Conservation (phyloP, 2,113 vertebrate species). For the Elephantulus edwardii region DNA sequence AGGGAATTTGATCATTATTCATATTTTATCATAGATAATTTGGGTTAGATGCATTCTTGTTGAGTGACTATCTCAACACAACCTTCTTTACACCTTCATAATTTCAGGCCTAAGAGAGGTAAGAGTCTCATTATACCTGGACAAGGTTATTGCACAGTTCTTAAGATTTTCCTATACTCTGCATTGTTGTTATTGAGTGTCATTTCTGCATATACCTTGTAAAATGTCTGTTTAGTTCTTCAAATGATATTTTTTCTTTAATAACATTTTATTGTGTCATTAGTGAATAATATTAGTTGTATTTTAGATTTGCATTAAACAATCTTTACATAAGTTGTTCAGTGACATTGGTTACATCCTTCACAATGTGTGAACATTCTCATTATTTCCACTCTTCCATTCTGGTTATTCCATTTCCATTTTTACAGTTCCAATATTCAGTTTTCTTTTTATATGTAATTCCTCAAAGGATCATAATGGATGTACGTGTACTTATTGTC, state of each 20-base stretch:
- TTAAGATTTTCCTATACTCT: not conserved
- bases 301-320: too few species aligned
- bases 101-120: not conserved
- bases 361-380: too few species aligned
- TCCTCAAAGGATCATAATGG: not conserved
- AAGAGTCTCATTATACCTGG: not conserved
- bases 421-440: not conserved
- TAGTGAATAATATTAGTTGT: too few species aligned
- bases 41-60: not conserved
- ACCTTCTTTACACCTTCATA: not conserved
- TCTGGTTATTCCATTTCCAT: not conserved
- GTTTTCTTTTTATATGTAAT: conserved; percentile 14
- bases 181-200: too few species aligned
- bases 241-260: not conserved
- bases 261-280: too few species aligned
- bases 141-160: not conserved
- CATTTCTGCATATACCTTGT: not conserved
- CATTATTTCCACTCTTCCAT: not conserved
- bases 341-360: too few species aligned
- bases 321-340: too few species aligned
- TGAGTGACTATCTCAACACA: not conserved
- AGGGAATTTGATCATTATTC: not conserved
- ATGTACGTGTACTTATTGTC: not conserved
- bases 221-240: not conserved
- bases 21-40: not conserved